These are phyloP conservation scores for Anniella stebbinsi DNA, from an alignment of 2,797 vertebrate genomes.

Conservation along the genomic window DNA sequence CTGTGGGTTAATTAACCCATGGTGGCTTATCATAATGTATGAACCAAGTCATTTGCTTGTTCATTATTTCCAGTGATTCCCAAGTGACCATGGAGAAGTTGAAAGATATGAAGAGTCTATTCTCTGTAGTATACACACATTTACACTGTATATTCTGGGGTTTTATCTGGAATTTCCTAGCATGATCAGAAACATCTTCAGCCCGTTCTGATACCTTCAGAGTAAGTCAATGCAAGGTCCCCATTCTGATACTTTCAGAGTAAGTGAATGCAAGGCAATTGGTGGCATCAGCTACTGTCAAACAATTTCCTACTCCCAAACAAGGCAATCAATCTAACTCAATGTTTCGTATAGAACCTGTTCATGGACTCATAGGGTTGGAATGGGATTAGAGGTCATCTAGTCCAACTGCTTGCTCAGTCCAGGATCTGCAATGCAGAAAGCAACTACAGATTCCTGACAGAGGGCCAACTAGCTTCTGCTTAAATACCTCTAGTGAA, in stretches of 20 bases:
- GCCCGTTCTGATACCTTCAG: background rate
- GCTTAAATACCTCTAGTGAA: too few relatives aligned
- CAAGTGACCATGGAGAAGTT: background rate
- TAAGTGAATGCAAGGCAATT: background rate
- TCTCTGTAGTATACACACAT: background rate
- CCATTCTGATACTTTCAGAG: background rate
- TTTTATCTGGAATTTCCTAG: background rate
- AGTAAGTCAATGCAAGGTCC: background rate
- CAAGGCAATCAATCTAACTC: background rate
- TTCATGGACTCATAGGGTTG: too few relatives aligned
- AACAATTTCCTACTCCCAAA: background rate
- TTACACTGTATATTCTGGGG: background rate
- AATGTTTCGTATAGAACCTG: background rate
- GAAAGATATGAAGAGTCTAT: background rate
- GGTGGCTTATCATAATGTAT: too few relatives aligned
- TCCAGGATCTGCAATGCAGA: too few relatives aligned
- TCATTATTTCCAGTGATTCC: background rate
- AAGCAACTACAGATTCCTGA: too few relatives aligned
- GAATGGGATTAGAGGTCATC: too few relatives aligned
- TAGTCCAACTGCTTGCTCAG: background rate
- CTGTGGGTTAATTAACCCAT: too few relatives aligned
- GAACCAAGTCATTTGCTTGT: background rate
- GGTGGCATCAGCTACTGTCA: background rate
- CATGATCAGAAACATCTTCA: background rate
- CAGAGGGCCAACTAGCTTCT: too few relatives aligned